Conservation (phyloP, 1,140 invertebrate species). For the Battus philenor region DNA sequence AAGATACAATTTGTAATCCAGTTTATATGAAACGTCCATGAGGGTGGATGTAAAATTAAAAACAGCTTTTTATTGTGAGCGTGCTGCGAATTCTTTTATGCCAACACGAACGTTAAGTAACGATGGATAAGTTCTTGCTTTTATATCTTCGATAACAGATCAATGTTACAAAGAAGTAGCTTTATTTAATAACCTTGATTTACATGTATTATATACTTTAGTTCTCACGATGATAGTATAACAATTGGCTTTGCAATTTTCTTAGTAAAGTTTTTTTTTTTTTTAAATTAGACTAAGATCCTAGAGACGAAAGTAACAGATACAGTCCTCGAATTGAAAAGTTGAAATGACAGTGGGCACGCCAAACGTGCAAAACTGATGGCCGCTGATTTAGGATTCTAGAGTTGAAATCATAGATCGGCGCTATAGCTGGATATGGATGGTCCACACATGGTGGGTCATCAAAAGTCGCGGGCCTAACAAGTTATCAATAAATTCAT, state of each 20-base stretch:
- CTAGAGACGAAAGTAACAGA: no score
- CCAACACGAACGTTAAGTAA: neutral
- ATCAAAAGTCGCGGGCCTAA: no score
- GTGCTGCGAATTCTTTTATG: conserved; percentile 5
- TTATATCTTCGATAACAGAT: conserved; percentile 2
- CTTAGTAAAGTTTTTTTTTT: neutral
- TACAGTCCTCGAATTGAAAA: no score
- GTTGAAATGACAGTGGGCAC: no score
- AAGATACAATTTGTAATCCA: neutral
- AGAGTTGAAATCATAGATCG: no score
- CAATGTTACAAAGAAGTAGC: conserved; percentile 3
- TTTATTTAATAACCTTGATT: neutral
- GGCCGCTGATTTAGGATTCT: no score
- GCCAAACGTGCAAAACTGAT: no score
- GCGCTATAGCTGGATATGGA: no score
- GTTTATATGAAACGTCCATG: neutral
- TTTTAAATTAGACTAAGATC: neutral
- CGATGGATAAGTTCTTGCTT: conserved; percentile 2
- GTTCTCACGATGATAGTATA: neutral
- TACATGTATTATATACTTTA: no score
- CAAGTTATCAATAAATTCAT: no score
- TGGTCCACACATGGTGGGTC: no score
- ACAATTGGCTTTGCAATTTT: neutral
- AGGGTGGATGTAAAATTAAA: neutral
- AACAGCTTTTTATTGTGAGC: conserved; percentile 11